Evolutionary conservation across 2,797 vertebrate genomes (phyloP).

Genomic region (Crenichthys baileyi): DNA sequence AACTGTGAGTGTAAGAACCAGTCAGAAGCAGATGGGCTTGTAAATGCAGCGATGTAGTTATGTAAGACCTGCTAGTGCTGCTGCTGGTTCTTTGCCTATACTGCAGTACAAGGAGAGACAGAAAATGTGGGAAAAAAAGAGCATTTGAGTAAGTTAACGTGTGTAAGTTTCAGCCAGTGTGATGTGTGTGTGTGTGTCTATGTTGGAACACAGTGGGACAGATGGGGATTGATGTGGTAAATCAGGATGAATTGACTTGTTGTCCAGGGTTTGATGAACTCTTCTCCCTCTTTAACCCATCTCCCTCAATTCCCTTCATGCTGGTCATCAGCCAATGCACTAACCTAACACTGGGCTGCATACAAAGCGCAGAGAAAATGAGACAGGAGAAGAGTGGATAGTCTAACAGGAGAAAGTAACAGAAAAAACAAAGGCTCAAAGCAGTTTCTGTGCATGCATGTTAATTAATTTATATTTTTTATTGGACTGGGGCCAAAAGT

Average conservation of each 20-base stretch:
- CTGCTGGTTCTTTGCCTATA: conserved; percentile 58
- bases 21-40: conserved; percentile 74
- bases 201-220: conserved; percentile 24
- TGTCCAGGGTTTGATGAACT: conserved; percentile 70
- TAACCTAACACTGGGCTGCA: conserved; percentile 44
- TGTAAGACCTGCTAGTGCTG: conserved; percentile 71
- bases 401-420: conserved; percentile 7
- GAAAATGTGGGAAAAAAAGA: conserved; percentile 25
- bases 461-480: conserved; percentile 43
- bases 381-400: conserved; percentile 7
- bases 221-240: conserved; percentile 57
- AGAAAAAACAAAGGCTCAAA: conserved; percentile 12
- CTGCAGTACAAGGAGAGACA: conserved; percentile 49
- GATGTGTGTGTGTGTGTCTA: conserved; percentile 2
- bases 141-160: conserved; percentile 19
- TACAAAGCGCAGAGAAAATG: conserved; percentile 2
- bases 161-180: conserved; percentile 32
- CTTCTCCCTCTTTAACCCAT: conserved; percentile 68
- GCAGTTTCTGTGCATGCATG: conserved; percentile 42
- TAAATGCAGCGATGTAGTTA: conserved; percentile 78
- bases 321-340: conserved; percentile 49
- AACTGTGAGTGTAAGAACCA: conserved; percentile 57
- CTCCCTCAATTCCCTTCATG: conserved; percentile 56
- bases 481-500: conserved; percentile 25
- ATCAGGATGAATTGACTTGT: conserved; percentile 70